These are phyloP conservation scores for Calephelis nemesis DNA, from an alignment of 1,140 invertebrate genomes.

Conservation along the genomic window DNA sequence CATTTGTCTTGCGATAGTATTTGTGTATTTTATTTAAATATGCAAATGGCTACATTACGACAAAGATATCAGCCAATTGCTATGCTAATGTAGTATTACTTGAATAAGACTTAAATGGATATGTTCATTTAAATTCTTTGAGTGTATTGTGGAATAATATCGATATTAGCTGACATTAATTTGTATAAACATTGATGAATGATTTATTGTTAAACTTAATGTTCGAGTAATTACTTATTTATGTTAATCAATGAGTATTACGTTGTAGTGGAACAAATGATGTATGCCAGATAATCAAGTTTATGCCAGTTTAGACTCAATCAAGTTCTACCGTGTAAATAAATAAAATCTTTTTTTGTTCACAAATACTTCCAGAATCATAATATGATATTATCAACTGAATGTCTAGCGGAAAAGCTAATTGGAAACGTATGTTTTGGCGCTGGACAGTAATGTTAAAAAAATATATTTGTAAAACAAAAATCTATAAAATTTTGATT, in stretches of 20 bases:
- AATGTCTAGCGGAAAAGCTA: too few relatives aligned
- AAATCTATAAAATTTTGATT: too few relatives aligned
- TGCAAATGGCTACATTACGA: slow-evolving; percentile 19
- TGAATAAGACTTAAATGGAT: slow-evolving; percentile 1
- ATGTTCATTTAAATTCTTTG: neutral
- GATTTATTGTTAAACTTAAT: neutral
- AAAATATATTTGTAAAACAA: too few relatives aligned
- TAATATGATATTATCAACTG: too few relatives aligned
- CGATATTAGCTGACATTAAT: slow-evolving; percentile 1
- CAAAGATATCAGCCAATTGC: slow-evolving; percentile 1
- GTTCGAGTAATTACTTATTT: slow-evolving; percentile 3
- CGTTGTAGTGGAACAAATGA: too few relatives aligned
- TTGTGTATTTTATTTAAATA: slow-evolving; percentile 19
- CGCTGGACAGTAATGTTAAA: too few relatives aligned
- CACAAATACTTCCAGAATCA: too few relatives aligned
- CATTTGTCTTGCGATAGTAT: slow-evolving; percentile 5
- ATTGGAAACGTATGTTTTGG: too few relatives aligned
- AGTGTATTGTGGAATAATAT: slow-evolving; percentile 9
- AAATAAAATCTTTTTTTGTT: too few relatives aligned
- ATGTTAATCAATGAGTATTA: neutral
- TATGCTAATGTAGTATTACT: slow-evolving; percentile 2
- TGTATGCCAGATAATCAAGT: too few relatives aligned
- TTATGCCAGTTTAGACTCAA: too few relatives aligned
- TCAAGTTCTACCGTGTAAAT: too few relatives aligned
- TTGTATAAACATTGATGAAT: neutral